Evolutionary conservation across 2,113 vertebrate species (phyloP), one percentile per base, ranked within the genome.

Genomic region (Circaetus cinerascens): DNA sequence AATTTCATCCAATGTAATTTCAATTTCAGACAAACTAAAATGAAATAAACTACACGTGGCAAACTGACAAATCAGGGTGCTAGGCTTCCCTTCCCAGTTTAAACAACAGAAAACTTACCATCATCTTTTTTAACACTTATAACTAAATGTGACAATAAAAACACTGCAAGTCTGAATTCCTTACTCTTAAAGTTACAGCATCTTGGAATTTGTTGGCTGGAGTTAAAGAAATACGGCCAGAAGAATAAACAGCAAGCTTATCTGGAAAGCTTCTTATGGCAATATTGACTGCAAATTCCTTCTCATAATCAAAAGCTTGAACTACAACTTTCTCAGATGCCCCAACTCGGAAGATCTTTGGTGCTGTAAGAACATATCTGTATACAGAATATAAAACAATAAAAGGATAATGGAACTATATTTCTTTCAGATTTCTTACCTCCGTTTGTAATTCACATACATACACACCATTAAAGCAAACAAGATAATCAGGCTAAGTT

Each of bases 331-430:
- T 98, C 94, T 99, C 98, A 60, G 94, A 64, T 4, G 99, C 98
- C 20, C 99, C 99, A 57, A 98, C 86, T 34, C 95, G 96, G 34
- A 99, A 76, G 11, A 98, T 43, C 94, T 98, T 98, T 20, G 99
- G 99, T 51, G 99, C 98, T 25, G 98, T 98, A 38, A 99, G 94
- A 86, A 99, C 96, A 30, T 98, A 99, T 13, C 99, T 99, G 91
- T 26, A 45, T 13, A n/a, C 0, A 21, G 51, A 75, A 95, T 7
- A 87, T 29, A 86, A 97, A 94, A 84, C 13, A 96, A 67, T 6
- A 63, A 55, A 91, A 88, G 30, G 12, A 5, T 8, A 15, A 85
- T 6, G 73, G 62, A 87, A 59, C 7, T 40, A 0, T 14, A 51
- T 72, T 59, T 77, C 15, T 82, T 75, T 75, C 5, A 0, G 7